Percentiles rank a stretch among this genome's conserved stretches.
Conservation (phyloP, 1,140 invertebrate genomes). For the Eufriesea mexicana region DNA sequence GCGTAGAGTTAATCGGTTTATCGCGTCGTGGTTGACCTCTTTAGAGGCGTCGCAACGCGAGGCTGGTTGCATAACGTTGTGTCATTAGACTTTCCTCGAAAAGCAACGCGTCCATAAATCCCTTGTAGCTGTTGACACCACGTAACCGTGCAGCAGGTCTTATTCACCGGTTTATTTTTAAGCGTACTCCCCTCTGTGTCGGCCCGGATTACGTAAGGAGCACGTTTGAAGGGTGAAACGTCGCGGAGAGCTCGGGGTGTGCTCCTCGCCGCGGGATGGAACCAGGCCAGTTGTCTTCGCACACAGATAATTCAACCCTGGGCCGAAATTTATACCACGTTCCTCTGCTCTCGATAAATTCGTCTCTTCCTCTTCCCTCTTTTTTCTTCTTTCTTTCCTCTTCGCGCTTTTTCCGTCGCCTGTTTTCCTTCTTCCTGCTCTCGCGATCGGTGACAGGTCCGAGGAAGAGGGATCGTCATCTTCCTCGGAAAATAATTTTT, state of each 20-base stretch:
- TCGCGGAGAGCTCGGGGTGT: constrained; percentile 9
- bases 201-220: constrained; percentile 49
- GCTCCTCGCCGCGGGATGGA: constrained; percentile 12
- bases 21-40: constrained; percentile 6
- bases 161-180: constrained; percentile 68
- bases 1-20: neutral
- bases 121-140: constrained; percentile 60
- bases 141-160: constrained; percentile 45
- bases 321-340: neutral
- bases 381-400: neutral
- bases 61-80: constrained; percentile 58
- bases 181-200: constrained; percentile 28
- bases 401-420: too few relatives aligned
- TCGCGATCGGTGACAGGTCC: too few relatives aligned
- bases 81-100: constrained; percentile 64
- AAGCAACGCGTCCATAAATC: constrained; percentile 59
- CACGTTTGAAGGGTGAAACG: constrained; percentile 50
- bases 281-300: constrained; percentile 19
- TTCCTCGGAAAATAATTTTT: too few relatives aligned
- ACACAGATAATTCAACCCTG: neutral
- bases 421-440: too few relatives aligned
- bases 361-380: neutral
- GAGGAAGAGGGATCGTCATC: too few relatives aligned
- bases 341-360: neutral
- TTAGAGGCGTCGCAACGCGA: constrained; percentile 6